phyloP scores from a whole-genome alignment of 2,113 vertebrate species.

The Petrocephalus zakoni region DNA sequence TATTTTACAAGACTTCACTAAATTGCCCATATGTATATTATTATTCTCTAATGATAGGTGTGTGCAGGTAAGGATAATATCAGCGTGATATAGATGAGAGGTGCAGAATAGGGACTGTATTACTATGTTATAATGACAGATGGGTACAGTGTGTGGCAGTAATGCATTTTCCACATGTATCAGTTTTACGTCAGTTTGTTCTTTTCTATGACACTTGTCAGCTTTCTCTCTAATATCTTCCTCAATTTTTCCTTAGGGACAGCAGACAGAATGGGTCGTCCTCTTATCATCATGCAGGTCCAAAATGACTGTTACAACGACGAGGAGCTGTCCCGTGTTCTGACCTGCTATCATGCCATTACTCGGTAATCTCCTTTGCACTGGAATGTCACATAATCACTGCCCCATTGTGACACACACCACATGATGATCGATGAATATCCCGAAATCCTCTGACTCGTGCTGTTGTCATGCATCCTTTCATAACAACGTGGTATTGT shows the following conservation, averaged over 20 bases:
- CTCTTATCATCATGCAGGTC: conserved; percentile 59
- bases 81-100: too few relatives aligned
- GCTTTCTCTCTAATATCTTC: background rate
- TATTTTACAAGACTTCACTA: background rate
- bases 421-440: background rate
- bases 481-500: background rate
- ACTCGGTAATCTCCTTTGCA: conserved; percentile 61
- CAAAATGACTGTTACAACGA: conserved; percentile 47
- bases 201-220: background rate
- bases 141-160: background rate
- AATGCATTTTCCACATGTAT: background rate
- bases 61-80: background rate
- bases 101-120: background rate
- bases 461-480: background rate
- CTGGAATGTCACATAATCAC: background rate
- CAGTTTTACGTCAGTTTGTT: background rate
- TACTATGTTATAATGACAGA: background rate
- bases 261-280: conserved; percentile 71
- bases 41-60: background rate
- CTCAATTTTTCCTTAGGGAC: conserved; percentile 47
- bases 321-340: conserved; percentile 53
- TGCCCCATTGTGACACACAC: background rate
- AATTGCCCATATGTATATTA: background rate
- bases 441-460: background rate
- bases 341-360: conserved; percentile 70